These are phyloP conservation scores for Dorcus hopei DNA, from an alignment of 2,888 invertebrate genomes.

Conservation along the genomic window DNA sequence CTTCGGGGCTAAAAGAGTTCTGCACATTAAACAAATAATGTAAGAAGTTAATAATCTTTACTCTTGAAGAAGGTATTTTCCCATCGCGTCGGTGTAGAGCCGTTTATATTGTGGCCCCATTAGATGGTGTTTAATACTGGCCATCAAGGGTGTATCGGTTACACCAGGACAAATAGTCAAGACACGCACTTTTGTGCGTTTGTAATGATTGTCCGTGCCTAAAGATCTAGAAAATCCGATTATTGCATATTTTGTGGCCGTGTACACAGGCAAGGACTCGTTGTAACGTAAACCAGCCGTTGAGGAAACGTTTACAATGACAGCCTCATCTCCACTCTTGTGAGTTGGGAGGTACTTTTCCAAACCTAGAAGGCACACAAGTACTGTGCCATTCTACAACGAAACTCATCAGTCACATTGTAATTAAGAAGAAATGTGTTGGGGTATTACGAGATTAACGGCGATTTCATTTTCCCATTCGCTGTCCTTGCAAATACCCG, in stretches of 20 bases:
- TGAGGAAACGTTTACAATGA: constrained; percentile 13
- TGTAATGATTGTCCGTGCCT: background rate
- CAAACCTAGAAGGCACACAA: constrained; percentile 5
- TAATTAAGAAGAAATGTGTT: no score
- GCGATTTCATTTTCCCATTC: constrained; percentile 12
- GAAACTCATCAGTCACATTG: background rate
- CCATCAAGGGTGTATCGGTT: background rate
- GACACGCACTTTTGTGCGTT: constrained; percentile 4
- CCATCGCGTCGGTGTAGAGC: no score
- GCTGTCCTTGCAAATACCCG: constrained; percentile 8
- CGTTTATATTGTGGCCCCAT: no score
- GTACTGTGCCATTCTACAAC: constrained; percentile 12
- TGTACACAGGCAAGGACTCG: constrained; percentile 5
- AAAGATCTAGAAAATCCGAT: constrained; percentile 5
- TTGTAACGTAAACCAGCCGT: constrained; percentile 1
- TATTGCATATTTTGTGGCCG: constrained; percentile 7
- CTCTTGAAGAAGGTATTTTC: no score
- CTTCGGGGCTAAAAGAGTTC: constrained; percentile 32
- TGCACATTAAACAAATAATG: no score
- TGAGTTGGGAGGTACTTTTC: constrained; percentile 11
- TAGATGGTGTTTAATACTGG: no score
- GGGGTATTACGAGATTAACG: constrained; percentile 7
- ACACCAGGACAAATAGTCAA: constrained; percentile 10
- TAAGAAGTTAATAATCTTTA: no score
- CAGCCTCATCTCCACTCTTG: constrained; percentile 5